These are phyloP conservation scores for Agriotes lineatus DNA, from an alignment of 2,888 invertebrate genomes.

Conservation along the genomic window DNA sequence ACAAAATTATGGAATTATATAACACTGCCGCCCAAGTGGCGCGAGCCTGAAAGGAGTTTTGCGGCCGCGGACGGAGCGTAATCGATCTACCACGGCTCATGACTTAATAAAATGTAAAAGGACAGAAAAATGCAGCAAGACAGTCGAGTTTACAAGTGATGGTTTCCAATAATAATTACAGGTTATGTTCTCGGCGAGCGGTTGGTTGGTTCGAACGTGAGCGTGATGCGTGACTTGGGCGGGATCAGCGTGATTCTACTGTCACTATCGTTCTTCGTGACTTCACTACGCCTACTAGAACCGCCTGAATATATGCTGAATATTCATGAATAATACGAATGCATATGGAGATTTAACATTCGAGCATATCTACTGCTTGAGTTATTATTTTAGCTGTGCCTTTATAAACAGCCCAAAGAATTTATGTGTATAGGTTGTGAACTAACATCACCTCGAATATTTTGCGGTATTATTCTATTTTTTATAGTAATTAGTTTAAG, in stretches of 20 bases:
- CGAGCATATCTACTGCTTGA: too few relatives aligned
- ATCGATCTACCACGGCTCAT: slow-evolving; percentile 12
- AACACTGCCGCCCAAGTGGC: too few relatives aligned
- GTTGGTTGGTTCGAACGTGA: slow-evolving; percentile 62
- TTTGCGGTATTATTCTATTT: too few relatives aligned
- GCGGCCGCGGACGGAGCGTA: too few relatives aligned
- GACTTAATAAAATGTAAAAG: slow-evolving; percentile 19
- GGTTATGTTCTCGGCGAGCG: slow-evolving; percentile 59
- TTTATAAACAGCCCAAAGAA: too few relatives aligned
- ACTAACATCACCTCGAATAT: too few relatives aligned
- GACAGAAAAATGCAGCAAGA: slow-evolving; percentile 32
- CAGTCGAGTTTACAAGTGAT: slow-evolving; percentile 54
- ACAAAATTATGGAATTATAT: slow-evolving; percentile 9
- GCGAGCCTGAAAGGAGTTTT: too few relatives aligned
- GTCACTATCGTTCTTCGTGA: slow-evolving; percentile 63
- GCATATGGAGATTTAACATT: slow-evolving; percentile 35
- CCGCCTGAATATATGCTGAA: slow-evolving; percentile 56
- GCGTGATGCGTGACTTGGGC: slow-evolving; percentile 64
- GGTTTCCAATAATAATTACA: slow-evolving; percentile 64
- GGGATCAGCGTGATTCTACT: slow-evolving; percentile 61
- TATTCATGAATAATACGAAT: slow-evolving; percentile 50
- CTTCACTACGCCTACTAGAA: slow-evolving; percentile 61
- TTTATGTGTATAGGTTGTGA: too few relatives aligned
- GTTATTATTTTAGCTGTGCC: too few relatives aligned
- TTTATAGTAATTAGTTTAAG: too few relatives aligned